Evolutionary conservation across 2,113 vertebrate genomes (phyloP).

Genomic region (Melospiza melodia): DNA sequence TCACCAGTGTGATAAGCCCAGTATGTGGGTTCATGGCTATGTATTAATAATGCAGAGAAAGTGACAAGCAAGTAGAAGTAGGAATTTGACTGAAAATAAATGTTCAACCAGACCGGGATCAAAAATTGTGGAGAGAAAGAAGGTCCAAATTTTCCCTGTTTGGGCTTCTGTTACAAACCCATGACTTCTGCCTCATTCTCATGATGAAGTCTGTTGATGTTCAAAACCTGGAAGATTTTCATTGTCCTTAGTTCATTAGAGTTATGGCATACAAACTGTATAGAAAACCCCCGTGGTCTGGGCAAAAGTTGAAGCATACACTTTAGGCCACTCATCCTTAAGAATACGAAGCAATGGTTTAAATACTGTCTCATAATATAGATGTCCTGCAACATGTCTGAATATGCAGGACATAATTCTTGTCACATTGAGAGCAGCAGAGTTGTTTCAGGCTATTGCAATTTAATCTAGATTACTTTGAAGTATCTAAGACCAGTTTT

Average conservation of each 20-base stretch:
- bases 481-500: not conserved
- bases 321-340: not conserved
- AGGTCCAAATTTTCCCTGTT: not conserved
- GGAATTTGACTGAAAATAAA: not conserved
- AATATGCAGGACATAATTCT: conserved; percentile 25
- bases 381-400: not conserved
- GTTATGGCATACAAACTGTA: not conserved
- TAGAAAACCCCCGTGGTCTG: fast-evolving
- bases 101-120: not conserved
- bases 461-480: conserved; percentile 15
- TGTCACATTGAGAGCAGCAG: not conserved
- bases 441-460: conserved; percentile 29
- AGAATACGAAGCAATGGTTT: not conserved
- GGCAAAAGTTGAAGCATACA: not conserved
- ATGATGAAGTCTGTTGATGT: not conserved
- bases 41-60: not conserved
- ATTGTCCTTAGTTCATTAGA: not conserved
- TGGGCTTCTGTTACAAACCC: not conserved
- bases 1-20: not conserved
- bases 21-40: not conserved
- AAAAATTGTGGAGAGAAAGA: not conserved
- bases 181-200: not conserved
- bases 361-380: not conserved
- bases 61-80: not conserved
- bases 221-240: not conserved